Conservation (phyloP, 2,888 invertebrate species). For the Chesias legatella region DNA sequence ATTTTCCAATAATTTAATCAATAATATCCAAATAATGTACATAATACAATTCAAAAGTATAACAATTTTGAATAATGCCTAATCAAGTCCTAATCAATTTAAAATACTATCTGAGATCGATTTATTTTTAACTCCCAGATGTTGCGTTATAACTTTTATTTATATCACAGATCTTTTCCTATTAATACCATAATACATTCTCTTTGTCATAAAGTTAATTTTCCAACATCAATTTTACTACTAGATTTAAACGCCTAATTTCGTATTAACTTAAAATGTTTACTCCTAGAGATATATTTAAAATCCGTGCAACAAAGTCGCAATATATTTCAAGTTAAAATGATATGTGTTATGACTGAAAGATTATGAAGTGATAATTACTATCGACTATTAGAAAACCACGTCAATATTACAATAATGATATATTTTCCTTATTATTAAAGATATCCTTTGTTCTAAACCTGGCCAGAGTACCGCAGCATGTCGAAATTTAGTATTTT, state of each 20-base stretch:
- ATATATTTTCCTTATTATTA: conserved; percentile 38
- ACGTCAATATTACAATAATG: conserved; percentile 41
- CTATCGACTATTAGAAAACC: conserved; percentile 52
- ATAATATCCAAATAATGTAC: conserved; percentile 6
- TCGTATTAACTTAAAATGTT: conserved; percentile 34
- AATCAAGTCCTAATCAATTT: conserved; percentile 30
- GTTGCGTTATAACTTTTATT: conserved; percentile 65
- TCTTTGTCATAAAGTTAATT: conserved; percentile 50
- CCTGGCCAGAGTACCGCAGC: conserved; percentile 55
- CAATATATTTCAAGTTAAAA: conserved; percentile 39
- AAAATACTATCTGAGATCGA: conserved; percentile 71
- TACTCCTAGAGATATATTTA: conserved; percentile 33
- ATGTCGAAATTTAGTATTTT: conserved; percentile 45
- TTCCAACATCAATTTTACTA: conserved; percentile 43
- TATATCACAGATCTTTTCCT: conserved; percentile 76
- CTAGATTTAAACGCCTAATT: conserved; percentile 53
- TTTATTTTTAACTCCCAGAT: conserved; percentile 61
- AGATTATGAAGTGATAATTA: conserved; percentile 55
- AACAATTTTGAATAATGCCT: conserved; percentile 13
- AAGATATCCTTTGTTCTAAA: conserved; percentile 35
- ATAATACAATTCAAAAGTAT: conserved; percentile 16
- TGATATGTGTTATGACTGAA: conserved; percentile 66
- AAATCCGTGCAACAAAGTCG: conserved; percentile 34
- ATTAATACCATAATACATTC: conserved; percentile 73
- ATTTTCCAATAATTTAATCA: conserved; percentile 15